Evolutionary conservation across 2,888 invertebrate genomes (phyloP).

Genomic region (Epistrophe eligans): DNA sequence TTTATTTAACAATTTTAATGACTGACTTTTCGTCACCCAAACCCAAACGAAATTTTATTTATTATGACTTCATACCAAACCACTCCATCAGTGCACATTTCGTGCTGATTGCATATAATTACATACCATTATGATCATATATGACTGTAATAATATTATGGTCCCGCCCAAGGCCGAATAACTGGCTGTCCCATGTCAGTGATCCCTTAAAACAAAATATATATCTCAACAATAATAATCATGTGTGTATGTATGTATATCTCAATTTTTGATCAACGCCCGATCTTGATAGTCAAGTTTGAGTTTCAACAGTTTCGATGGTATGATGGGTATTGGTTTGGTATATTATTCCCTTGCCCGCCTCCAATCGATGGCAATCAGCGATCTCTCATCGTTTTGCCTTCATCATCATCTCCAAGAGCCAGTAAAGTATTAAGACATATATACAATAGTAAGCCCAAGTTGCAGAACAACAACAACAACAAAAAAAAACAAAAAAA

Average conservation of each 20-base stretch:
- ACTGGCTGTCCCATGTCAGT: constrained; percentile 32
- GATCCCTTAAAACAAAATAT: constrained; percentile 35
- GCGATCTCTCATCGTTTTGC: constrained; percentile 37
- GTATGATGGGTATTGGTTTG: not conserved
- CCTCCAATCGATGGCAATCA: constrained; percentile 42
- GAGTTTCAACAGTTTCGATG: constrained; percentile 27
- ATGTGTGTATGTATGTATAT: constrained; percentile 1
- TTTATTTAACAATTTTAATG: constrained; percentile 28
- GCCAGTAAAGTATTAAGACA: constrained; percentile 46
- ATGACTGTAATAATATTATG: constrained; percentile 26
- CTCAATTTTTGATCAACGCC: constrained; percentile 47
- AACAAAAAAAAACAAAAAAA: not conserved
- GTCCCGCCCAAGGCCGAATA: constrained; percentile 49
- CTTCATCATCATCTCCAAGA: constrained; percentile 40
- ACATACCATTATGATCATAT: constrained; percentile 18
- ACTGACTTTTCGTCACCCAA: constrained; percentile 33
- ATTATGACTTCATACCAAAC: not conserved
- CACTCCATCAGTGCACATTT: constrained; percentile 1
- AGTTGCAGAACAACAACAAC: not conserved
- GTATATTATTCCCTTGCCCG: not conserved
- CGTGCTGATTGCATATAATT: constrained; percentile 36
- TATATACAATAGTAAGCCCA: constrained; percentile 3
- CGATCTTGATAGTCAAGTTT: constrained; percentile 44
- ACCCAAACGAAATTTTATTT: not conserved
- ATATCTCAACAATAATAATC: not conserved